These are phyloP conservation scores for Dynastes tityus DNA, from an alignment of 2,888 invertebrate genomes.

Conservation along the genomic window DNA sequence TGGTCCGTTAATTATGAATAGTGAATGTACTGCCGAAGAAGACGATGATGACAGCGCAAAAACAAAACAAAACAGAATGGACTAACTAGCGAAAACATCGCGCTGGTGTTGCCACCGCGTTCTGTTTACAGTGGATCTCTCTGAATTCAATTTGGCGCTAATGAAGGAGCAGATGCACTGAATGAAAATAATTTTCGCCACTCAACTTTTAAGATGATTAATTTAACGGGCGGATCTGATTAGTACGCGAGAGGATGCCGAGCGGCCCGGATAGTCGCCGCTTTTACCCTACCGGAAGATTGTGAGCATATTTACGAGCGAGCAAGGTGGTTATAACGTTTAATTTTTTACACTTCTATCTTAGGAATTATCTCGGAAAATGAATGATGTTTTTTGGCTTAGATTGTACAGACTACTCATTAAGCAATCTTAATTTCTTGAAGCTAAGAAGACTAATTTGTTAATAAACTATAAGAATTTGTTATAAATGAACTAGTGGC, in stretches of 20 bases:
- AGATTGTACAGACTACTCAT: too few relatives aligned
- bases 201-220: slow-evolving; percentile 47
- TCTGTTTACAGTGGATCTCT: slow-evolving; percentile 25
- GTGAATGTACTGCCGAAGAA: background rate
- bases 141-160: slow-evolving; percentile 46
- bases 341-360: background rate
- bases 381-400: background rate
- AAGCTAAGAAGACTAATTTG: background rate
- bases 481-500: too few relatives aligned
- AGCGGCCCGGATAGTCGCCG: background rate
- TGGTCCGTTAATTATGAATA: too few relatives aligned
- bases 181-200: slow-evolving; percentile 49
- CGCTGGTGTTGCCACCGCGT: background rate
- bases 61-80: background rate
- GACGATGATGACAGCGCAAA: background rate
- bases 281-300: slow-evolving; percentile 21
- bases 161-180: slow-evolving; percentile 49
- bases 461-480: too few relatives aligned
- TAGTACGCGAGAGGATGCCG: slow-evolving; percentile 25
- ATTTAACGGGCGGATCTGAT: slow-evolving; percentile 41
- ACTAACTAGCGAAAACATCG: background rate
- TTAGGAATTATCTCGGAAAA: background rate
- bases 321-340: background rate
- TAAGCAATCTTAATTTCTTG: background rate
- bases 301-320: slow-evolving; percentile 19